These are phyloP conservation scores for Rhynchomys soricoides DNA, from an alignment of 2,113 vertebrate genomes.

Conservation along the genomic window DNA sequence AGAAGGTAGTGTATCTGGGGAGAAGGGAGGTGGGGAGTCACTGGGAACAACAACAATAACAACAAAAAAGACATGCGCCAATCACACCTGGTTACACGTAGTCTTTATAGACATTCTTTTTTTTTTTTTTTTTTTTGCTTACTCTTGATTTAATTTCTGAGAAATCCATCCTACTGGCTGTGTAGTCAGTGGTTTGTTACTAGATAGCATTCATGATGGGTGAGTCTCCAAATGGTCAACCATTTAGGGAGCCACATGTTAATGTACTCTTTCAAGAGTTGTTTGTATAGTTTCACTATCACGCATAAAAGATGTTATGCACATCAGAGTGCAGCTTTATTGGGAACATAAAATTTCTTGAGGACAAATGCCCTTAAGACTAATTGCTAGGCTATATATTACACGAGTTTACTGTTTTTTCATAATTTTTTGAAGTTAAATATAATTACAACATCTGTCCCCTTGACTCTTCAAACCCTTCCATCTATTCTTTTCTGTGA, in stretches of 20 bases:
- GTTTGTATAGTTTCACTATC: background rate
- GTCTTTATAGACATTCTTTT: background rate
- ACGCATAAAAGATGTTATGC: background rate
- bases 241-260: background rate
- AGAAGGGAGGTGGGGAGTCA: background rate
- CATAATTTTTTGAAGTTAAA: background rate
- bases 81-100: background rate
- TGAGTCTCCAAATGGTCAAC: background rate
- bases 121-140: background rate
- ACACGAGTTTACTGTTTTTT: background rate
- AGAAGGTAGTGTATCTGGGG: rapidly evolving
- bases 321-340: background rate
- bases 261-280: background rate
- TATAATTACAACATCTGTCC: background rate
- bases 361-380: background rate
- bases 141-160: background rate
- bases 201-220: background rate
- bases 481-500: background rate
- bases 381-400: background rate
- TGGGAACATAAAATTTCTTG: background rate
- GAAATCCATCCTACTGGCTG: background rate
- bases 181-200: background rate
- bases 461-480: background rate
- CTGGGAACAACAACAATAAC: background rate
- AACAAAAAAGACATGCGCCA: background rate